Percentiles rank a stretch among this genome's conserved stretches.
phyloP scores from a whole-genome alignment of 2,113 vertebrate species.

The Phalacrocorax carbo region DNA sequence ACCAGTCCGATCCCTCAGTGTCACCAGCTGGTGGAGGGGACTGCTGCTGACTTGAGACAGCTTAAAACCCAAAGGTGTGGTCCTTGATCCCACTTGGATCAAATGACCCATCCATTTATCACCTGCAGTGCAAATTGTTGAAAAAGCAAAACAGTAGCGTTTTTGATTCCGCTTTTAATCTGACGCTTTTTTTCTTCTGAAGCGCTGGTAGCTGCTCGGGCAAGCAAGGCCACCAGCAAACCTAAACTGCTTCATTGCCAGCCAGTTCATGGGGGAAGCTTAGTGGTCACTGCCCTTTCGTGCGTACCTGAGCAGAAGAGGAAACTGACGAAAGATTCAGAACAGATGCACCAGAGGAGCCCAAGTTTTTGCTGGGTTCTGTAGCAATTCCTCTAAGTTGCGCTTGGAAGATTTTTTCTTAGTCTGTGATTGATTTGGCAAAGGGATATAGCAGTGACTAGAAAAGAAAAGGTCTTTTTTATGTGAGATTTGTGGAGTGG shows the following conservation, averaged over 20 bases:
- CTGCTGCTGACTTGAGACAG: not conserved
- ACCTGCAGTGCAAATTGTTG: not conserved
- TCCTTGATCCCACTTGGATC: not conserved
- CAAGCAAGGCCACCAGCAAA: not conserved
- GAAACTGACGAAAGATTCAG: not conserved
- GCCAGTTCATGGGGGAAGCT: not conserved
- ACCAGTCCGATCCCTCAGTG: not conserved
- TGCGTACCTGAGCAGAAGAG: not conserved
- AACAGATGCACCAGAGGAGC: not conserved
- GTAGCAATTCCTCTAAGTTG: not conserved
- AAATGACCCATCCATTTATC: not conserved
- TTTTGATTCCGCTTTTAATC: not conserved
- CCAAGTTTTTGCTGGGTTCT: not conserved
- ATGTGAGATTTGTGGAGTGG: not conserved
- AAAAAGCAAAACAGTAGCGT: not conserved
- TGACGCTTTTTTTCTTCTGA: not conserved
- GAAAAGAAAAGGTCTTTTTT: not conserved
- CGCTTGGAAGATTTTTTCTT: not conserved
- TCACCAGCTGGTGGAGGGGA: not conserved
- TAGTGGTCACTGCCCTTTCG: not conserved
- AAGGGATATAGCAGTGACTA: not conserved
- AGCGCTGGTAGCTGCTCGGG: not conserved
- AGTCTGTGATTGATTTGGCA: not conserved
- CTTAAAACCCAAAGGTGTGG: not conserved
- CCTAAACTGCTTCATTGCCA: not conserved